Evolutionary conservation across 2,113 vertebrate genomes (phyloP), one percentile per base, ranked within the genome.

Genomic region (Callipepla squamata): DNA sequence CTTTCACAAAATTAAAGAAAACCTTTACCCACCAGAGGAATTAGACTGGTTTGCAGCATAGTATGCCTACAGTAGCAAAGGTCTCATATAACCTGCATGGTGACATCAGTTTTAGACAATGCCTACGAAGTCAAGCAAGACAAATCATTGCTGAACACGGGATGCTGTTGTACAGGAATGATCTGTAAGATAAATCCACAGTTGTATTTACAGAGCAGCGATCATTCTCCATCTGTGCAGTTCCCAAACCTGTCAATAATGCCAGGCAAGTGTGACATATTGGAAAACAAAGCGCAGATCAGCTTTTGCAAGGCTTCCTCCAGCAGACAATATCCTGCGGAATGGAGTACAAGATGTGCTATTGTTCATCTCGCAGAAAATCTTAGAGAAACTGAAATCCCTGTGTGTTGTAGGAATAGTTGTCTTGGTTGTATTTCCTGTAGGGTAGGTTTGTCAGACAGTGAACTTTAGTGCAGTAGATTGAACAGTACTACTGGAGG

Each of bases 211-310:
- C 57, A 87, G 76, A 68, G 48, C 9, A 53, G 45, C 6, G 40
- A 65, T 57, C 45, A 2, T 30, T 75, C 62, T 59, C 91, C 87
- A 61, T 57, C 93, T 89, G 78, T 79, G 87, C 68, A 59, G 50
- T 6, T 83, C 66, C 89, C 85, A 86, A 78, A 94, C 44, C 61
- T 86, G 90, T 83, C 91, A 80, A 20, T 74, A 87, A 70, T 0
- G 0, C 47, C 70, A 67, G 51, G 65, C 30, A 57, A 87, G 66
- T 2, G 5, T 40, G 58, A 58, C 34, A 13, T 32, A 11, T n/a
- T 68, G 79, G 51, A 53, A 91, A 93, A 55, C 65, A 88, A 78
- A 88, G 32, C 55, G 51, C 61, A 74, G 45, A 82, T 75, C 51
- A 58, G 32, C 58, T 57, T 82, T 80, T 92, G 57, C 67, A 74